A percentile compares a stretch with the other conserved stretches of the same genome.
Evolutionary conservation across 2,113 vertebrate species (phyloP).

Genomic region (Plestiodon gilberti): DNA sequence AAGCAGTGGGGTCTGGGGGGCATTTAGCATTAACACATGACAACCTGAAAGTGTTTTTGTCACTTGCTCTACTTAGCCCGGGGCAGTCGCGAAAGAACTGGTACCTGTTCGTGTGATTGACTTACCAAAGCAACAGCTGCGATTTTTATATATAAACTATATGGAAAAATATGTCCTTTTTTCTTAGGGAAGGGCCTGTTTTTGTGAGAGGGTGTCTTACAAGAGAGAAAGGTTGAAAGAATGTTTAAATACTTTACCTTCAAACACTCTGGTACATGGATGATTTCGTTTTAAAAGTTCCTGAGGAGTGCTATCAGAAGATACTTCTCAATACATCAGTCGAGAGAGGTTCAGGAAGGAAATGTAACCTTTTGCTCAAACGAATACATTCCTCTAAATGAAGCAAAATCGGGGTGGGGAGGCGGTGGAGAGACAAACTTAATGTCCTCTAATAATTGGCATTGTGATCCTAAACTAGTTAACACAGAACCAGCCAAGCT

Average conservation of each 20-base stretch:
- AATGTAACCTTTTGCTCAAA: slow-evolving; percentile 6
- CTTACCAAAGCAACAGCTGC: slow-evolving; percentile 73
- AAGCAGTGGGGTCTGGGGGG: slow-evolving; percentile 74
- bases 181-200: slow-evolving; percentile 55
- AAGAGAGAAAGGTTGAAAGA: slow-evolving; percentile 47
- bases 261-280: slow-evolving; percentile 16
- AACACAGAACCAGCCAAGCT: background rate
- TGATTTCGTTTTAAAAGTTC: slow-evolving; percentile 48
- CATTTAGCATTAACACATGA: slow-evolving; percentile 86
- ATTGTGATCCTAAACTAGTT: background rate
- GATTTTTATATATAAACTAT: slow-evolving; percentile 61
- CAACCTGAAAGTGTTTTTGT: slow-evolving; percentile 84
- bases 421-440: background rate
- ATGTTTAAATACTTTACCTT: slow-evolving; percentile 31
- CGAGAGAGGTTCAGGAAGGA: slow-evolving; percentile 15
- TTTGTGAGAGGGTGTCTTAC: slow-evolving; percentile 43
- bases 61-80: slow-evolving; percentile 82
- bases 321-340: slow-evolving; percentile 24
- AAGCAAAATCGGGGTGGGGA: background rate
- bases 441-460: background rate
- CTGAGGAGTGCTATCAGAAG: slow-evolving; percentile 29
- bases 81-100: slow-evolving; percentile 74
- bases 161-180: slow-evolving; percentile 55
- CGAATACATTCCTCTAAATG: slow-evolving; percentile 20
- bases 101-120: slow-evolving; percentile 78